Evolutionary conservation across 2,888 invertebrate genomes (phyloP), one percentile per base, ranked within the genome.

Genomic region (Lasioglossum vierecki): DNA sequence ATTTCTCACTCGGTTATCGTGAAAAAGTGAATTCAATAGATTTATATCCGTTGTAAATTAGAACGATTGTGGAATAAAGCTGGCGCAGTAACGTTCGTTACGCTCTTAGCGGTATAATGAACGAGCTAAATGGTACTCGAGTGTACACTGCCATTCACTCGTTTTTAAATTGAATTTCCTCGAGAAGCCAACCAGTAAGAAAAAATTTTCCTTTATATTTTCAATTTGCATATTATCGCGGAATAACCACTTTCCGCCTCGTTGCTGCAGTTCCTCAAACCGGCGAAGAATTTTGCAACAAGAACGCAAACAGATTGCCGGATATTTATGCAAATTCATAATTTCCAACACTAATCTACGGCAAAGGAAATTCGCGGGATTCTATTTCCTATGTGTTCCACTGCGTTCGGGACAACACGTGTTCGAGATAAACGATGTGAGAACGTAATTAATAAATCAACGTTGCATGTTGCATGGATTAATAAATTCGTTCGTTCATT

Each of bases 291-390:
- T 63, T 15, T 63, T 63, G 35, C 63, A 63, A 30, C 63, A 30
- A 30, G 63, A 49, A 46, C 4, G 72, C 49, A 73, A 63, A 63
- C 30, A n/a, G 57, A 57, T 57, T n/a, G 57, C 57, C 26, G 63
- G 63, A 63, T 63, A 30, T 63, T 63, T 30, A 63, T 63, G 30
- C 63, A 63, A 63, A 63, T 63, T 63, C 30, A 6, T 30, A 4
- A 63, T 30, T 63, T 30, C 30, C 30, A 26, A 30, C 63, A 30
- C 15, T 30, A 63, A 63, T 63, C 30, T 15, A 6, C 63, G 63
- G 30, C 18, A 3, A 11, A 57, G 57, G n/a, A 57, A n/a, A 57
- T 57, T n/a, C n/a, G 11, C 4, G n/a, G n/a, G n/a, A 57, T 57
- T 57, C 57, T 57, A n/a, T 57, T 57, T n/a, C n/a, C 57, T 4